Conservation (phyloP, 2,888 invertebrate genomes). For the Desoria tigrina region DNA sequence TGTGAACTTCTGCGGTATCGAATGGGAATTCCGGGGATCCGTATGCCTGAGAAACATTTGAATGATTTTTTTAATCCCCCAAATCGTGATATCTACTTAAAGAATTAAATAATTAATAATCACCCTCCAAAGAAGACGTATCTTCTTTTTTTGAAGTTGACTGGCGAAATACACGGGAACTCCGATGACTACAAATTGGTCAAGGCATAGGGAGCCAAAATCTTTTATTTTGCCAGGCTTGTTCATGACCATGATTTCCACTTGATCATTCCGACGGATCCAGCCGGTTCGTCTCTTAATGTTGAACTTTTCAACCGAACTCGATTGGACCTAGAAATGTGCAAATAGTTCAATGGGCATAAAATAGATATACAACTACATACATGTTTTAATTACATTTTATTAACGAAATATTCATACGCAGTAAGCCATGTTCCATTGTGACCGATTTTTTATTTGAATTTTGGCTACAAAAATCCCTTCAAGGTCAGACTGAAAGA, state of each 20-base stretch:
- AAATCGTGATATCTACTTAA: background rate
- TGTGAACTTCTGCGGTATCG: slow-evolving; percentile 15
- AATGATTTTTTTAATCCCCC: background rate
- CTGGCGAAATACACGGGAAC: slow-evolving; percentile 21
- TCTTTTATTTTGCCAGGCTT: background rate
- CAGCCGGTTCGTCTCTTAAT: no score
- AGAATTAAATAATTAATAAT: no score
- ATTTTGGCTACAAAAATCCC: slow-evolving; percentile 15
- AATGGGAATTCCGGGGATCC: slow-evolving; percentile 23
- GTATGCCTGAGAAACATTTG: slow-evolving; percentile 15
- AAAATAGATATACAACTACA: no score
- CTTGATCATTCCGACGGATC: no score
- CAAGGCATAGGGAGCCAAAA: background rate
- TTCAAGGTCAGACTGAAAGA: background rate
- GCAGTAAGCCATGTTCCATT: no score
- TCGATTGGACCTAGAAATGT: no score
- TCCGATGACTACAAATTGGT: slow-evolving; percentile 21
- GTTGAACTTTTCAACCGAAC: no score
- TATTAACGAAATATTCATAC: no score
- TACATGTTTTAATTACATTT: no score
- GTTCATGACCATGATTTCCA: no score
- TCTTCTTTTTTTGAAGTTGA: slow-evolving; percentile 1
- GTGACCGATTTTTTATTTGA: slow-evolving; percentile 5
- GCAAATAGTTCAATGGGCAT: no score
- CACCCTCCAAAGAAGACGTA: slow-evolving; percentile 20